Evolutionary conservation across 1,140 invertebrate genomes (phyloP), one percentile per base, ranked within the genome.

Genomic region (Bombus turneri): DNA sequence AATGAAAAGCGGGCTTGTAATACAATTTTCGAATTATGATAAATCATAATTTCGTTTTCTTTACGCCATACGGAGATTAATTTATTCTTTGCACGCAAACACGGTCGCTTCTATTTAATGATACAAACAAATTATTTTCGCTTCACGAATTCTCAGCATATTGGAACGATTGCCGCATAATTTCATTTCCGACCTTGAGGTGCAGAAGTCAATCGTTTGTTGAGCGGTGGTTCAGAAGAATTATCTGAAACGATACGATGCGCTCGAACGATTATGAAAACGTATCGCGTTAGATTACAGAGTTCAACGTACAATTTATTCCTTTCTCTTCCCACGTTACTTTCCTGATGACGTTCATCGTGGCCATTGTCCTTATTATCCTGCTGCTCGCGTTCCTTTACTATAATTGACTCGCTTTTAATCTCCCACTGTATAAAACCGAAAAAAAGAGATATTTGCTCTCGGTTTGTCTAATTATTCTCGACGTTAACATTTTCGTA

Each of bases 241-340:
- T 64, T n/a, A 43, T 78, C 76, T 12, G 22, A n/a, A 41, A 34
- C 4, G 37, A 22, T 28, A 12, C 37, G 47, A 77, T 37, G 37
- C 25, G 37, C 57, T 77, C 39, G 59, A 64, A 78, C 18, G 59
- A 39, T 37, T 47, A 22, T 18, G 34, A n/a, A 80, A 80, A 53
- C 25, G 43, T 25, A 25, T 1, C 39, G 12, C 18, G 37, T 22
- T 34, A 12, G 39, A 79, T 79, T 43, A 66, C 6, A n/a, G 22
- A 18, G 41, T 68, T 79, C 77, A 41, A 22, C 28, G 75, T n/a
- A 39, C 37, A 59, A 77, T 77, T 77, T 59, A 62, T 62, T 62
- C 37, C 75, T 59, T 39, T 68, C 62, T 28, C 41, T 69, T 79
- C 77, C 41, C 64, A 79, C 64, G 77, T 79, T 79, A 79, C 77